phyloP scores from a whole-genome alignment of 2,888 invertebrate genomes.

The Diogma glabrata region DNA sequence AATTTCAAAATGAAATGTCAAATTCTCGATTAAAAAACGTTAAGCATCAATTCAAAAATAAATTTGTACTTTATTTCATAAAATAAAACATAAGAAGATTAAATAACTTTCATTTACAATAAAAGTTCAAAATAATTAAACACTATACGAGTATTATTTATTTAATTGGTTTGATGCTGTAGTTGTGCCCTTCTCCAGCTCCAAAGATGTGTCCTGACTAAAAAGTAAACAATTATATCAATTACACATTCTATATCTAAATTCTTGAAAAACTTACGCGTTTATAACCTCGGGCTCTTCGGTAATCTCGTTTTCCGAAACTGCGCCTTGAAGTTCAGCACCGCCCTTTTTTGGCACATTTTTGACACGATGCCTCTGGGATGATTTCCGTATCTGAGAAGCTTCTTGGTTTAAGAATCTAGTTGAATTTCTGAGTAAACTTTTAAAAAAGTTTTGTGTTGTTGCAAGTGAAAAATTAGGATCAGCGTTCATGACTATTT shows the following conservation, averaged over 20 bases:
- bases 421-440: neutral
- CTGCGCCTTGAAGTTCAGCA: neutral
- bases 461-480: neutral
- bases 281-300: neutral
- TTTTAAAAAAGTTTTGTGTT: neutral
- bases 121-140: slow-evolving; percentile 2
- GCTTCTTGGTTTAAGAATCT: neutral
- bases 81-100: too few species aligned
- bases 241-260: neutral
- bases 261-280: neutral
- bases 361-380: neutral
- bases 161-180: neutral
- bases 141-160: neutral
- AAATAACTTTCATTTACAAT: neutral
- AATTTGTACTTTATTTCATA: neutral
- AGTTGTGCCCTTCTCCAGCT: neutral
- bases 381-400: neutral
- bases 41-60: too few species aligned
- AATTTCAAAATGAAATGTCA: neutral
- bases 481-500: neutral
- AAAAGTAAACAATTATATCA: neutral
- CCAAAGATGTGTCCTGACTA: neutral
- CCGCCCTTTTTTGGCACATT: too few species aligned
- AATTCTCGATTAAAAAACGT: neutral
- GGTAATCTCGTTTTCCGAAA: neutral